Evolutionary conservation across 2,113 vertebrate genomes (phyloP).

Genomic region (Jaculus jaculus): DNA sequence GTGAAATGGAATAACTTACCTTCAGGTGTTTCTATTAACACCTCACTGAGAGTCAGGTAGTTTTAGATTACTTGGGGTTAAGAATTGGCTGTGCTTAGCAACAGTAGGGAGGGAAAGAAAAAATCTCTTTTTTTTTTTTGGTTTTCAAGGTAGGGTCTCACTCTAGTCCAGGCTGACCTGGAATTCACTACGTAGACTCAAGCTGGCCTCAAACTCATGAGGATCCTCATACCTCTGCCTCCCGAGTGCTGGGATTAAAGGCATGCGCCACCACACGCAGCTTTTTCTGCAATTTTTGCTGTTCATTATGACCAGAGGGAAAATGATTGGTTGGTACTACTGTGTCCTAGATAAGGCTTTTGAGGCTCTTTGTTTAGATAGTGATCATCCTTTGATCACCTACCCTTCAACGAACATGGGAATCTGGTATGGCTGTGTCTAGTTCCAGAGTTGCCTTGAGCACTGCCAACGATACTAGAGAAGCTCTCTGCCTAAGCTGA

Average conservation of each 20-base stretch:
- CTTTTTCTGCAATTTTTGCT: neutral
- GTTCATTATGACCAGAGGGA: neutral
- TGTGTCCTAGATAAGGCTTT: neutral
- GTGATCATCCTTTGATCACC: neutral
- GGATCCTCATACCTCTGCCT: too few relatives aligned
- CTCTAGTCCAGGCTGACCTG: too few relatives aligned
- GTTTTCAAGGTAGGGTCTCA: too few relatives aligned
- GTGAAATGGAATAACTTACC: neutral
- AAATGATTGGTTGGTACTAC: neutral
- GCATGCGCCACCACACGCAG: too few relatives aligned
- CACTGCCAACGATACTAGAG: neutral
- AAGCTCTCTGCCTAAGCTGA: neutral
- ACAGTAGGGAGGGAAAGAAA: neutral
- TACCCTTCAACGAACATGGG: neutral
- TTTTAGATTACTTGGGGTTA: slow-evolving; percentile 10
- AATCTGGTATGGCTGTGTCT: neutral
- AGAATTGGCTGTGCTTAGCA: neutral
- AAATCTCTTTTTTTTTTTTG: too few relatives aligned
- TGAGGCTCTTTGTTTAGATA: neutral
- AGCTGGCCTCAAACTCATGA: too few relatives aligned
- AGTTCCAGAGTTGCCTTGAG: neutral
- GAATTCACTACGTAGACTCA: too few relatives aligned
- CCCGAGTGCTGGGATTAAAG: too few relatives aligned
- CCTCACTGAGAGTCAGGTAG: neutral
- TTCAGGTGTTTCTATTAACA: neutral